phyloP scores from a whole-genome alignment of 2,797 vertebrate genomes.

The Mus caroli region DNA sequence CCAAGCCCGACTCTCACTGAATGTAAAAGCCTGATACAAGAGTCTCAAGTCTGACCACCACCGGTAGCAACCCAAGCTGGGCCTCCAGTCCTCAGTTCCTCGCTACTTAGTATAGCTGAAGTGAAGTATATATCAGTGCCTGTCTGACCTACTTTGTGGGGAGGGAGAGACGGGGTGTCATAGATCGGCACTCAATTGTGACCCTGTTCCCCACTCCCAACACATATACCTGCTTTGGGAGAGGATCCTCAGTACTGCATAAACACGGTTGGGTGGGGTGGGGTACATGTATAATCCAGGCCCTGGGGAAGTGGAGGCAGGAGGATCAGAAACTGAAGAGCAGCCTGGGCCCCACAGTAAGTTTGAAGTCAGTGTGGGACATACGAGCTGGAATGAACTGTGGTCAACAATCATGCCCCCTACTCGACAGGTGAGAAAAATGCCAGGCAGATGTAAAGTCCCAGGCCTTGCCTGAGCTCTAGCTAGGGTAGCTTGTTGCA shows the following conservation, averaged over 20 bases:
- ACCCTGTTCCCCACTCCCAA: not conserved
- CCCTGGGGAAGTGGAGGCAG: not conserved
- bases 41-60: not conserved
- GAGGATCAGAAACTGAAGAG: not conserved
- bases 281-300: too few relatives aligned
- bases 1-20: not conserved
- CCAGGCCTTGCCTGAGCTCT: not conserved
- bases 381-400: not conserved
- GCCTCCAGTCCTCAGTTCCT: not conserved
- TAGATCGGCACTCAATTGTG: not conserved
- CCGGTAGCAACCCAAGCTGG: not conserved
- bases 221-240: not conserved
- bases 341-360: not conserved
- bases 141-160: not conserved
- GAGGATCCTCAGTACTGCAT: not conserved
- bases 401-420: not conserved
- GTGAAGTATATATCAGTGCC: not conserved
- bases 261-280: not conserved
- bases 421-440: not conserved
- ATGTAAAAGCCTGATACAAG: not conserved
- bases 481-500: rapidly evolving
- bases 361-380: not conserved
- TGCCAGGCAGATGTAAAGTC: not conserved
- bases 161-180: not conserved
- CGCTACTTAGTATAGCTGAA: not conserved